Evolutionary conservation across 2,888 invertebrate species (phyloP), one percentile per base, ranked within the genome.

Genomic region (Tuberolachnus salignus): DNA sequence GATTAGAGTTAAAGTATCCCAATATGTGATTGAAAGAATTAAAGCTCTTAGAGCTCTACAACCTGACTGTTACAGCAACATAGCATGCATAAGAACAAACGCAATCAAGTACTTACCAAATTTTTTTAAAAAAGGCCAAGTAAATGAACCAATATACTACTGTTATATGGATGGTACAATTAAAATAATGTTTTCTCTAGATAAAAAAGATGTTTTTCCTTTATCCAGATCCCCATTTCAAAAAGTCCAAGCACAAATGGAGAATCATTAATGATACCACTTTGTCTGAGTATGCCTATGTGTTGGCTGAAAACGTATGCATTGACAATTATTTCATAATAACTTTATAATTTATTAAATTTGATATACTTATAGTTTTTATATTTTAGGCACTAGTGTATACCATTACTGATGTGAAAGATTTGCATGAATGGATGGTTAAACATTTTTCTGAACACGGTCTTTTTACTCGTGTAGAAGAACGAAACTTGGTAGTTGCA

Each of bases 71-170:
- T 98, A 95, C 86, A 90, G 92, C 84, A 99, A 99, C 86, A 92
- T 99, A 83, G 96, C 97, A 57, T 98, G 98, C 83, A 87, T 99
- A 69, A 89, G 99, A 82, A 92, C 95, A 16, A 99, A 99, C 88
- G 98, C 98, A 1, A 99, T 99, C 98, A 99, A 98, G 86, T 98
- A 98, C 88, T 89, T 99, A 83, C 98, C 98, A 2, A 98, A 99
- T 86, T 99, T 93, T 86, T 99, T 99, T 85, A 86, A 88, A 80
- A 98, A 98, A 87, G 95, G 93, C 82, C 98, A 97, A 89, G 94
- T 93, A 86, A 83, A 83, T 80, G 34, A 9, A 64, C 26, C 11
- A 46, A 57, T 1, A 53, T 16, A 13, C n/a, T 16, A 23, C 16
- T 70, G 67, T 73, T 1, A 16, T 49, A 61, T 9, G 23, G 23